Percentiles rank a stretch among this genome's conserved stretches.
phyloP scores from a whole-genome alignment of 64 coral and sea anemone species.

The Hydrozoanthus tunicans region DNA sequence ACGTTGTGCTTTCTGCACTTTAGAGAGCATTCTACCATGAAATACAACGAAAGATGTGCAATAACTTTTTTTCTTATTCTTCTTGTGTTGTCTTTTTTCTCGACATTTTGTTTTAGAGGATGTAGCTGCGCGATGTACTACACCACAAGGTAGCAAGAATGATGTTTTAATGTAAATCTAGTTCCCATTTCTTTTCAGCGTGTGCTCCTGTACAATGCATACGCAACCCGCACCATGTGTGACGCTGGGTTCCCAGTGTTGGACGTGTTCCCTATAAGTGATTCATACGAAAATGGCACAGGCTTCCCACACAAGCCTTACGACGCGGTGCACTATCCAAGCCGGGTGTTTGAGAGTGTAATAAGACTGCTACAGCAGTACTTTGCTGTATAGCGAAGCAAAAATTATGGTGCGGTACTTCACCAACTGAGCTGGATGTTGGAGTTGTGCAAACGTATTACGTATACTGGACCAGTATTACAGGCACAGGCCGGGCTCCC shows the following conservation, averaged over 20 bases:
- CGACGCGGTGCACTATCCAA: constrained; percentile 42
- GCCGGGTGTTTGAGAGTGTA: constrained; percentile 45
- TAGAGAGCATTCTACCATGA: too few species aligned
- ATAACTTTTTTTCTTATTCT: too few species aligned
- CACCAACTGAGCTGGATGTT: not conserved
- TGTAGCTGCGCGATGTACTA: too few species aligned
- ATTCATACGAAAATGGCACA: constrained; percentile 59
- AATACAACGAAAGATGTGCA: too few species aligned
- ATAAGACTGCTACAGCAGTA: constrained; percentile 18
- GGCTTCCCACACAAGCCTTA: constrained; percentile 56
- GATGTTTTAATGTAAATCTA: not conserved
- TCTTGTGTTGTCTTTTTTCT: too few species aligned
- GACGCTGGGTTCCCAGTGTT: constrained; percentile 7
- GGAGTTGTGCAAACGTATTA: too few species aligned
- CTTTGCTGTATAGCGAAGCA: not conserved
- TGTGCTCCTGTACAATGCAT: constrained; percentile 52
- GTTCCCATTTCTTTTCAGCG: constrained; percentile 19
- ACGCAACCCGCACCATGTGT: constrained; percentile 47
- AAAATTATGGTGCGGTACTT: not conserved
- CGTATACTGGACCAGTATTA: too few species aligned
- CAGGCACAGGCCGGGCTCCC: too few species aligned
- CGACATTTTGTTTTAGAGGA: too few species aligned
- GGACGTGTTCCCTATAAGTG: constrained; percentile 49
- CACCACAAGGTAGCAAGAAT: too few species aligned
- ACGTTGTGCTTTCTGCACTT: too few species aligned